Conservation (phyloP, 2,888 invertebrate species). For the Rhingia rostrata region DNA sequence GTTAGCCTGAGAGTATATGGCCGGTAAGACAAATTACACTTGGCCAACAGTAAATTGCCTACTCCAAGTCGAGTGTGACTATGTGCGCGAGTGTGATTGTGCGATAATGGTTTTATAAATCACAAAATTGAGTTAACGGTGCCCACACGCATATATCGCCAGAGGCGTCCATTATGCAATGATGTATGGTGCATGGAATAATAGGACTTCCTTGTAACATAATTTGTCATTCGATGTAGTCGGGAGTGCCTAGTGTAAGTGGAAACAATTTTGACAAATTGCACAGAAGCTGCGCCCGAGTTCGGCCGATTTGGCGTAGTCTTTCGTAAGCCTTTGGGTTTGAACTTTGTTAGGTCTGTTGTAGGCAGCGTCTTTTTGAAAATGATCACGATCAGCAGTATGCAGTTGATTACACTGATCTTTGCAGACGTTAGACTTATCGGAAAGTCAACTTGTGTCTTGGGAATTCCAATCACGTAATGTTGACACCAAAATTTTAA, state of each 20-base stretch:
- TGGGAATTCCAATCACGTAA: too few species aligned
- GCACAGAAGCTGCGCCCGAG: neutral
- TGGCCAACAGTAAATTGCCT: constrained; percentile 57
- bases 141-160: constrained; percentile 7
- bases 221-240: constrained; percentile 12
- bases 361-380: neutral
- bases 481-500: too few species aligned
- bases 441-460: too few species aligned
- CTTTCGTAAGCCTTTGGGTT: too few species aligned
- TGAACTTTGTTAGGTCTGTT: neutral
- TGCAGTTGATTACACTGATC: too few species aligned
- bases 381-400: too few species aligned
- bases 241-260: constrained; percentile 27
- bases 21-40: constrained; percentile 46
- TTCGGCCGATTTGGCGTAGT: too few species aligned
- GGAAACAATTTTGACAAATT: neutral
- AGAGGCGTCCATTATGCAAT: constrained; percentile 25
- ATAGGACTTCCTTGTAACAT: constrained; percentile 26
- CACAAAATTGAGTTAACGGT: constrained; percentile 16
- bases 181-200: constrained; percentile 18
- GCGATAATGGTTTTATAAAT: constrained; percentile 34
- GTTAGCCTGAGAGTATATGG: constrained; percentile 3
- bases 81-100: neutral
- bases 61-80: constrained; percentile 36
- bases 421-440: too few species aligned